Base-by-base conservation (phyloP, 1,140 invertebrate species). In the Meloidogyne hapla region DNA sequence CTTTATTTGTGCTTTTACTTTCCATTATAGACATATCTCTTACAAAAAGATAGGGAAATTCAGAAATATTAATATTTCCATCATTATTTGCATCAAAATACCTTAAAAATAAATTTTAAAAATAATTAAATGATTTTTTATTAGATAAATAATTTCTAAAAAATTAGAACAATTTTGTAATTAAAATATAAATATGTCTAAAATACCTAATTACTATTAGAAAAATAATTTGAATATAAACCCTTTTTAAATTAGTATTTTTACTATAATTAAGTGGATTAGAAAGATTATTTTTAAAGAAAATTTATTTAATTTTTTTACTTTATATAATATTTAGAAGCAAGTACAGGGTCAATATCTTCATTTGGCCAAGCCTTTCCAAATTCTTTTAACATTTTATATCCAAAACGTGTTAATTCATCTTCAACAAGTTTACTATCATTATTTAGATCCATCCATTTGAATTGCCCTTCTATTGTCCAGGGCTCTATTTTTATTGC, bases 341-440 rank as follows among this genome's bases (percentile, higher is more conserved):
- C 85, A n/a, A 79, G 67, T 13, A 83, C 82, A 75, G 84, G 79
- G 74, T 86, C 85, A 76, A 86, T 87, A 65, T 86, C 84, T 67
- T 83, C 76, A 69, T 86, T 86, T 2, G 69, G 80, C 85, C 84
- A 86, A n/a, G 74, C 62, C 45, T 86, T 87, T 18, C 85, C 85
- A 62, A 79, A 86, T 21, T 87, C 81, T 69, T 83, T 84, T 66
- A 73, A 71, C 81, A 85, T 81, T 71, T 82, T 83, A 61, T 83
- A 77, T 1, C 75, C 69, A 25, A 76, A 83, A 21, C 78, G 75
- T 26, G 81, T 45, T 18, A 86, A 28, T 78, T 87, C 84, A 45
- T 77, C 40, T 68, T 78, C 63, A 3, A 79, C 85, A n/a, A 86
- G 40, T 25, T 74, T 72, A 3, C 74, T 76, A 64, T 86, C 84